phyloP scores from a whole-genome alignment of 2,888 invertebrate genomes.

The Lepidocyrtinus sp. region DNA sequence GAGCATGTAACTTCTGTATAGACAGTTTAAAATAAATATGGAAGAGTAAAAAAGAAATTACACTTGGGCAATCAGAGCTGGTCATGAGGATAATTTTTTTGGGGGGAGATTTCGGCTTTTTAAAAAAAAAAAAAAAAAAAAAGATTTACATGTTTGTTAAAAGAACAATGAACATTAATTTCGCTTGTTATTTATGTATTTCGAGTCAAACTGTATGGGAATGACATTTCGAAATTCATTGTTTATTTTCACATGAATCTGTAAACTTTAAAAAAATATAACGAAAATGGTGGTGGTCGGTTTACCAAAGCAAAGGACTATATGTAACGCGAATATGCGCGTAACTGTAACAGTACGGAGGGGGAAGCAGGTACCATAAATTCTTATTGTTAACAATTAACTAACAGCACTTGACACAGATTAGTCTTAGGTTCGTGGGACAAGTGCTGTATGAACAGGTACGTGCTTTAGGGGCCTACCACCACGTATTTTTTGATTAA shows the following conservation, averaged over 20 bases:
- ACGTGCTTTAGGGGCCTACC: background rate
- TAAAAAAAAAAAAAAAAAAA: no score
- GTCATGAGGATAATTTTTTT: no score
- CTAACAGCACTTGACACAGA: conserved; percentile 7
- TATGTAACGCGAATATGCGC: background rate
- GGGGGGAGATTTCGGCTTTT: no score
- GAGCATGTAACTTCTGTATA: no score
- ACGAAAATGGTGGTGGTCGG: no score
- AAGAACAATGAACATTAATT: conserved; percentile 5
- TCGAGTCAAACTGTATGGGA: no score
- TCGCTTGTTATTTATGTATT: no score
- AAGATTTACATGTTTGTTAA: background rate
- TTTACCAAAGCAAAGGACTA: no score
- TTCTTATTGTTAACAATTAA: conserved; percentile 1
- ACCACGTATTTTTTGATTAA: background rate
- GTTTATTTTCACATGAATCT: background rate
- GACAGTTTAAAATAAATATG: no score
- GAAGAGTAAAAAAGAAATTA: no score
- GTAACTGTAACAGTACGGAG: background rate
- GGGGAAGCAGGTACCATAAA: conserved; percentile 4
- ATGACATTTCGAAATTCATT: conserved; percentile 1
- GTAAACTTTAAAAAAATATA: no score
- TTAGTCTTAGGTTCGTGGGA: background rate
- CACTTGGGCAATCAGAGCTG: no score
- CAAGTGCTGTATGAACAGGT: background rate